phyloP scores from a whole-genome alignment of 2,797 vertebrate genomes.

The Muscicapa comitata region DNA sequence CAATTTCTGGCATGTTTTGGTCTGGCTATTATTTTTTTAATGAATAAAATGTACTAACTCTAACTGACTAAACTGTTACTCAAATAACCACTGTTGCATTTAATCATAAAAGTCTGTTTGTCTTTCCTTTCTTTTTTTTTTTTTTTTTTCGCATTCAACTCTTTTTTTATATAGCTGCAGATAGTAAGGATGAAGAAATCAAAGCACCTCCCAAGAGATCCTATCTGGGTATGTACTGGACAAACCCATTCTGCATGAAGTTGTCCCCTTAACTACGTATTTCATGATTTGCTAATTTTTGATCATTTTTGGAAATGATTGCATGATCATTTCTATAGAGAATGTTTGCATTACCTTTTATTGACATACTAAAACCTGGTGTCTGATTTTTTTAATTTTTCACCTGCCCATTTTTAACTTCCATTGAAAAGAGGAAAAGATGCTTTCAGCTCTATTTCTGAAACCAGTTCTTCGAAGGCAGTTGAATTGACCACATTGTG shows the following conservation, averaged over 20 bases:
- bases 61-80: constrained; percentile 44
- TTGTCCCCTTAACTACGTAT: background rate
- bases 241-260: constrained; percentile 64
- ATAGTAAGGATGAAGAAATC: constrained; percentile 95
- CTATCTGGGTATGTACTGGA: constrained; percentile 93
- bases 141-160: background rate
- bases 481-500: background rate
- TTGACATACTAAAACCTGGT: background rate
- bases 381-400: background rate
- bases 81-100: constrained; percentile 9
- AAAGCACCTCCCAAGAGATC: constrained; percentile 89
- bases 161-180: constrained; percentile 82
- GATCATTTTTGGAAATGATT: constrained; percentile 6
- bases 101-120: constrained; percentile 71
- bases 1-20: constrained; percentile 29
- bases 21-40: background rate
- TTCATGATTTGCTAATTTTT: background rate
- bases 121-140: constrained; percentile 31
- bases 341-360: background rate
- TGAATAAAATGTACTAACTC: constrained; percentile 42
- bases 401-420: background rate
- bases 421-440: constrained; percentile 20
- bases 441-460: constrained; percentile 17
- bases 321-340: background rate
- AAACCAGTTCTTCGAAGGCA: background rate